Conservation (phyloP, 2,888 invertebrate genomes). For the Drosophila pseudotalamancana region DNA sequence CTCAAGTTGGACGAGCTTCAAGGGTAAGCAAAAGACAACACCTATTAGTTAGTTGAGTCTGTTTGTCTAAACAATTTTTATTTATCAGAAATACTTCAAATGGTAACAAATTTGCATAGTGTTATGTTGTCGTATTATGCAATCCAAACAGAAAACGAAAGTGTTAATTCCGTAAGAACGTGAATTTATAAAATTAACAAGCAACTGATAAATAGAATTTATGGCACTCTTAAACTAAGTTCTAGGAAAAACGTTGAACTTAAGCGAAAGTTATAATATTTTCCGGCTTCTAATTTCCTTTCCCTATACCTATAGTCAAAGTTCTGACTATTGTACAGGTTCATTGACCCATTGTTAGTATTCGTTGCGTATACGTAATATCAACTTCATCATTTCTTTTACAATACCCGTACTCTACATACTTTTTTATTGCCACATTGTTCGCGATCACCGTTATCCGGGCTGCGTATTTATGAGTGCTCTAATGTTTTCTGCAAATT, state of each 20-base stretch:
- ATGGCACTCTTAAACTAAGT: neutral
- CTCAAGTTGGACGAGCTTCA: too few relatives aligned
- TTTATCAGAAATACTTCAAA: neutral
- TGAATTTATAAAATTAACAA: conserved; percentile 36
- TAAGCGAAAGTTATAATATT: neutral
- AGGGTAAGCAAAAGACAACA: neutral
- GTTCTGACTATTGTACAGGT: conserved; percentile 30
- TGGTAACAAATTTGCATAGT: neutral
- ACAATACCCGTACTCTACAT: conserved; percentile 53
- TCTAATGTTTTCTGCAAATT: conserved; percentile 48
- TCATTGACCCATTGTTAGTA: conserved; percentile 66
- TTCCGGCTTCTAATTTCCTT: neutral
- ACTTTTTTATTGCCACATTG: conserved; percentile 62
- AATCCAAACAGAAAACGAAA: conserved; percentile 60
- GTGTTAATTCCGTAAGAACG: conserved; percentile 55
- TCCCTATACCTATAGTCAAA: neutral
- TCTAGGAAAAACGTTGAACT: neutral
- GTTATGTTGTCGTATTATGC: too few relatives aligned
- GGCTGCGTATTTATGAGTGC: conserved; percentile 17
- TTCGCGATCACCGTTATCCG: conserved; percentile 65
- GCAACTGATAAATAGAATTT: conserved; percentile 17
- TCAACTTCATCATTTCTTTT: conserved; percentile 53
- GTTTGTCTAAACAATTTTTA: conserved; percentile 28
- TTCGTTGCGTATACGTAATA: conserved; percentile 57
- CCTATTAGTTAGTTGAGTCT: conserved; percentile 2